Base-by-base conservation (phyloP, 2,888 invertebrate genomes). In the Cephus sareptanus region DNA sequence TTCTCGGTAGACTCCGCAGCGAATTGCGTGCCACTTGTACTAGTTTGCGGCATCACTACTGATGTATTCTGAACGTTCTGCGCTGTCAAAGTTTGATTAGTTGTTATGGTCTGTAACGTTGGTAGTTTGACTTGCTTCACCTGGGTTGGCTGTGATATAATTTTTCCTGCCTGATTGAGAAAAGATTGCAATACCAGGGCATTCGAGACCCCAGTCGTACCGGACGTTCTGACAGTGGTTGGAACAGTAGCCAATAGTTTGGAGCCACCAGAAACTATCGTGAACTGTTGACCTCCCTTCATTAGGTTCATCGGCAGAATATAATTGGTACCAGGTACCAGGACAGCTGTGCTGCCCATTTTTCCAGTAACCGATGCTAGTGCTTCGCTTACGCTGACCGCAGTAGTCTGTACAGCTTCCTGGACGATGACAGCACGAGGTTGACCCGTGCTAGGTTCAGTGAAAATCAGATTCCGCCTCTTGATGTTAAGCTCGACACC, bases 271-370 rank as follows among this genome's bases (percentile, higher is more conserved):
- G 95, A 95, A 6, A 95, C 95, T 80, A 95, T 95, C 3, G 95
- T 95, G 79, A 95, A 95, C 86, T 95, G 95, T 87, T 95, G 95
- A 1, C 95, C 94, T 12, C 95, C 94, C 90, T 95, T 95, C 79
- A 95, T 93, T 92, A 95, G 93, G 4, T 95, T 95, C 84, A 95
- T 94, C 0, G 95, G 95, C 83, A 95, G 90, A 79, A 95, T 93
- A 85, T 95, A 95, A 89, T 95, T 95, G 11, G 90, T 88, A 0
- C 95, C 94, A n/a, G 95, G 95, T 90, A 95, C 95, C 71, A 95
- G 89, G 11, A 95, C 95, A 0, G 95, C 93, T 2, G 95, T 94
- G 81, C 93, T 93, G 0, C 94, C 94, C 15, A 94, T 92, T 76
- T 94, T 93, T 77, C 94, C 94, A 15, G 94, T 92, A 1, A 94